A percentile compares a stretch with the other conserved stretches of the same genome.
These are phyloP conservation scores for Pristis pectinata DNA, from an alignment of 2,797 vertebrate genomes.

Conservation along the genomic window DNA sequence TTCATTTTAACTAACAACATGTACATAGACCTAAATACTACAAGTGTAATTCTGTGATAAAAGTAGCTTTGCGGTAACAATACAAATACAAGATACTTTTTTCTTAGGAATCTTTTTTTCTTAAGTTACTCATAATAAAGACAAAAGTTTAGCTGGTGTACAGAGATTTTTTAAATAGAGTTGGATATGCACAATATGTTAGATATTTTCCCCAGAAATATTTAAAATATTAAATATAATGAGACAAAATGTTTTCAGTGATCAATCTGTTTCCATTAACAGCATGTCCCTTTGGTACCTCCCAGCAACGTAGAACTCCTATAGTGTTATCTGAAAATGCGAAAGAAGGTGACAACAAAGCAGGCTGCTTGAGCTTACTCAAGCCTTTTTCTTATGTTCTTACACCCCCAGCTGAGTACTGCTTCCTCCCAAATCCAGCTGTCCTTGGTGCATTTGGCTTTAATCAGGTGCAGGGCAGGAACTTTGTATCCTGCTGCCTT, in stretches of 20 bases:
- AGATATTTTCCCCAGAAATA: background rate
- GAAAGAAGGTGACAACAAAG: slow-evolving; percentile 40
- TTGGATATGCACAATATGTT: background rate
- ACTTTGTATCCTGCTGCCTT: slow-evolving; percentile 79
- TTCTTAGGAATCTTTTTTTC: background rate
- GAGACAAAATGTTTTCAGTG: slow-evolving; percentile 9
- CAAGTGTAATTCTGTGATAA: background rate
- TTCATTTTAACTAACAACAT: background rate
- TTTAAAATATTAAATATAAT: background rate
- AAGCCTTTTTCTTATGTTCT: slow-evolving; percentile 44
- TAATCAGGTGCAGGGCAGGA: slow-evolving; percentile 87
- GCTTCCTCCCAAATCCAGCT: slow-evolving; percentile 63
- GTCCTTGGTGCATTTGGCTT: slow-evolving; percentile 75
- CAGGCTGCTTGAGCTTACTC: background rate
- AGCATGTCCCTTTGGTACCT: slow-evolving; percentile 2
- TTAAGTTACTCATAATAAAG: background rate
- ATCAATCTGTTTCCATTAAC: background rate
- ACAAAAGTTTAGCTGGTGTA: background rate
- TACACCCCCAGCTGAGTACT: slow-evolving; percentile 56
- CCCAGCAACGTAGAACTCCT: background rate
- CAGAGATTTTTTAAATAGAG: background rate
- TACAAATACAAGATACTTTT: background rate
- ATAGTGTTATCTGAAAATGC: slow-evolving; percentile 6
- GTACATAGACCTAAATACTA: background rate
- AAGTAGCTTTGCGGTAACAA: background rate